phyloP scores from a whole-genome alignment of 1,140 invertebrate species.

The Brachionus paranguensis region DNA sequence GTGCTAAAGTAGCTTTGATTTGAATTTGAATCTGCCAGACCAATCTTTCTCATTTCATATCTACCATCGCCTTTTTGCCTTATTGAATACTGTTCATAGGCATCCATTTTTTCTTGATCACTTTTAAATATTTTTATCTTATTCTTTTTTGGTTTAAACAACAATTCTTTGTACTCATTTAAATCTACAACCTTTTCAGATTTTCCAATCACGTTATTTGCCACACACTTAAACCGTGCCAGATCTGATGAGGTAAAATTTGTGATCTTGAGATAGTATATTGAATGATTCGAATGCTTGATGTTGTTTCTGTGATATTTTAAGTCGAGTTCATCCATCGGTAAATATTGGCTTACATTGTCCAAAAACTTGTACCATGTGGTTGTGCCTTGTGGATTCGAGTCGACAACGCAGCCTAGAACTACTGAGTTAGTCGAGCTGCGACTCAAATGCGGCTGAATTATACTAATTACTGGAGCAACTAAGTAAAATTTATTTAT shows the following conservation, averaged over 20 bases:
- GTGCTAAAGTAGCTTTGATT: neutral
- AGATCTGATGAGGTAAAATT: neutral
- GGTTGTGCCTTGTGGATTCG: neutral
- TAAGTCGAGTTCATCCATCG: neutral
- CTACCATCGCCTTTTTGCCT: neutral
- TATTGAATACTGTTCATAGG: neutral
- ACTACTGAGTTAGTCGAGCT: neutral
- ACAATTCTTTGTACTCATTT: neutral
- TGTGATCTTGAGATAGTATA: conserved; percentile 19
- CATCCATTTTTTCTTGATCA: neutral
- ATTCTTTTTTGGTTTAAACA: neutral
- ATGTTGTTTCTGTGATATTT: neutral
- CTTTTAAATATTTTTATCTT: neutral
- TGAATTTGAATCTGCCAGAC: neutral
- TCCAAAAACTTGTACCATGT: neutral
- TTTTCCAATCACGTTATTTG: conserved; percentile 18
- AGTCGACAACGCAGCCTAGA: conserved; percentile 17
- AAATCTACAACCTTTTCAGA: neutral
- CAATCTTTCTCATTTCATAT: neutral
- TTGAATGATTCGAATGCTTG: conserved; percentile 20
- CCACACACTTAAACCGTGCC: conserved; percentile 4
- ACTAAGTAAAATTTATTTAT: neutral
- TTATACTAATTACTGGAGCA: neutral
- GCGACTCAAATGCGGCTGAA: conserved; percentile 12
- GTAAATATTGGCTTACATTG: neutral